phyloP scores from a whole-genome alignment of 35 echinoderm and acorn worm genomes.

The Amphiura filiformis region DNA sequence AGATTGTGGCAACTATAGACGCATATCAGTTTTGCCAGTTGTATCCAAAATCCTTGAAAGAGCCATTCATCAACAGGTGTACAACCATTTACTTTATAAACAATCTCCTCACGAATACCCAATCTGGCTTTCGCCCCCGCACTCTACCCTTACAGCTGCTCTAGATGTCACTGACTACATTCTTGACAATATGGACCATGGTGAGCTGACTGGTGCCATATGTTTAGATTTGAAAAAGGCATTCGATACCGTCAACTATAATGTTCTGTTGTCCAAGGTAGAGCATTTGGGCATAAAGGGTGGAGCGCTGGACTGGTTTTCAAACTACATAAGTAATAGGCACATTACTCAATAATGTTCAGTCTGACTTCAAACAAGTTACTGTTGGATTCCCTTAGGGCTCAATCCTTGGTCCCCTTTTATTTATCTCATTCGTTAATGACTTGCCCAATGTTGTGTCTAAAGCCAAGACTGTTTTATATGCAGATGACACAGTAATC shows the following conservation, averaged over 20 bases:
- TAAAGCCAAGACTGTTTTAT: background rate
- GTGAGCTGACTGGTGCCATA: constrained; percentile 17
- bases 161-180: too few relatives aligned
- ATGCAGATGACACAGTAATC: background rate
- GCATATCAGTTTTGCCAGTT: too few relatives aligned
- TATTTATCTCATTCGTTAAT: background rate
- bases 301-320: background rate
- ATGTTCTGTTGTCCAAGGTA: constrained; percentile 3
- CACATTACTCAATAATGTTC: background rate
- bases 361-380: background rate
- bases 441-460: background rate
- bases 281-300: background rate
- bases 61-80: too few relatives aligned
- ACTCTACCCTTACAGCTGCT: too few relatives aligned
- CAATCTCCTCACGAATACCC: background rate
- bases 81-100: background rate
- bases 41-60: too few relatives aligned
- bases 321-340: background rate
- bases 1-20: too few relatives aligned
- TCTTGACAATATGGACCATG: background rate
- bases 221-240: constrained; percentile 27
- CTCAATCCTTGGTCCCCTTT: background rate
- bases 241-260: constrained; percentile 10
- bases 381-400: background rate
- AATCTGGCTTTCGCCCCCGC: constrained; percentile 46